Base-by-base conservation (phyloP, 2,113 vertebrate species). In the Callaeas wilsoni region DNA sequence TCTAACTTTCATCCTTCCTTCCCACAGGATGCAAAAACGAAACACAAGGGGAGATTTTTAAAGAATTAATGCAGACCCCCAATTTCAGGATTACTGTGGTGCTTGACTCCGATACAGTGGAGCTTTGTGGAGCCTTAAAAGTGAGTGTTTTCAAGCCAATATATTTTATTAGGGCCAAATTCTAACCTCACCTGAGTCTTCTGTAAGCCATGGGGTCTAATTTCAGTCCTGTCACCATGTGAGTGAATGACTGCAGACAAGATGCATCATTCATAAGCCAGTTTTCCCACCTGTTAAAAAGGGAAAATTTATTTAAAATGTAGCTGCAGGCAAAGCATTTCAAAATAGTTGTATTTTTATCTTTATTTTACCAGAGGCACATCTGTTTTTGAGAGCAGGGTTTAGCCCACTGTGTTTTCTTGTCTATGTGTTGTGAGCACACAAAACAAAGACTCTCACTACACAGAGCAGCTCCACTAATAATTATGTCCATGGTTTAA, bases 51-150 rank as follows among this genome's bases (percentile, higher is more conserved):
- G 89, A 92, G 33, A 94, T 98, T 90, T 98, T 99, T 77, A 99
- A 99, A 89, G 98, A 99, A 94, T 90, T 99, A 87, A 96, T 99
- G 83, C 98, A 99, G 95, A 99, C 98, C 2, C 96, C 98, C 16
- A 98, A 98, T 96, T 99, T 99, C 93, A 98, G 98, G 84, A 98
- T 99, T 91, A 97, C 98, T 0, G 98, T 99, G 22, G 98, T 98
- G 47, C 92, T 96, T 9, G 98, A 98, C 78, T 96, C 97, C 1
- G 98, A 99, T 42, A 98, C 98, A 2, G 98, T 98, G 94, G 98
- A 99, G 93, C 97, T 99, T 88, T 99, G 98, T 55, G 99, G 98
- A 70, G 99, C 98, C 52, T 97, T 99, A 46, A 99, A 99, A 97
- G 98, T 99, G 90, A 82, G 94, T 96, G 30, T 27, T 91, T 93